Evolutionary conservation across 2,113 vertebrate species (phyloP).

Genomic region (Caranx melampygus): DNA sequence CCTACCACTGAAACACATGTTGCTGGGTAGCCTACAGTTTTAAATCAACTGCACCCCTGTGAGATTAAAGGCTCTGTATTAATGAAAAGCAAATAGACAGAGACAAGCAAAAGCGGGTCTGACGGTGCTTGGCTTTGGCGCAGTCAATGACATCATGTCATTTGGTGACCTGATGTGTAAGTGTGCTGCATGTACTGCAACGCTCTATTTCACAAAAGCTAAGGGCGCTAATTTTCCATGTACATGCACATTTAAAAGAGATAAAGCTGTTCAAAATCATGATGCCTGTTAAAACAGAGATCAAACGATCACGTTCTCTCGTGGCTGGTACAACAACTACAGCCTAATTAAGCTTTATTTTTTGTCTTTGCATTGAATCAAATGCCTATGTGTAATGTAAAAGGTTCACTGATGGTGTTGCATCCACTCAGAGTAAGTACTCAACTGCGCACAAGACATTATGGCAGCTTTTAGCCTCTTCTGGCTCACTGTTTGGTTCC

Average conservation of each 20-base stretch:
- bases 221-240: background rate
- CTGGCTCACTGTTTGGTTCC: background rate
- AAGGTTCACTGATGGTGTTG: background rate
- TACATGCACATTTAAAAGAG: background rate
- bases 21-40: background rate
- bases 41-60: constrained; percentile 8
- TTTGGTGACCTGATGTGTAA: constrained; percentile 20
- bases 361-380: background rate
- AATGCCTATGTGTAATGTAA: background rate
- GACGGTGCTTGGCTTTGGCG: background rate
- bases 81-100: constrained; percentile 6
- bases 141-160: constrained; percentile 10
- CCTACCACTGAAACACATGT: background rate
- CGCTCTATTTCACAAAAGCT: background rate
- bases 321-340: background rate
- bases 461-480: constrained; percentile 15
- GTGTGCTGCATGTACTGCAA: background rate
- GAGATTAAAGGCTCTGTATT: constrained; percentile 13
- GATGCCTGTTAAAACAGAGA: background rate
- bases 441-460: background rate
- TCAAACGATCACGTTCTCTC: background rate
- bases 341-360: background rate
- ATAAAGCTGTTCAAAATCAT: constrained; percentile 8
- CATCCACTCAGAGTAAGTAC: background rate
- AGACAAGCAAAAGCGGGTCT: background rate